Percentiles rank a stretch among this genome's conserved stretches.
Evolutionary conservation across 37 sponge, comb jelly and placozoan genomes (phyloP).

Genomic region (Eunapius fragilis): DNA sequence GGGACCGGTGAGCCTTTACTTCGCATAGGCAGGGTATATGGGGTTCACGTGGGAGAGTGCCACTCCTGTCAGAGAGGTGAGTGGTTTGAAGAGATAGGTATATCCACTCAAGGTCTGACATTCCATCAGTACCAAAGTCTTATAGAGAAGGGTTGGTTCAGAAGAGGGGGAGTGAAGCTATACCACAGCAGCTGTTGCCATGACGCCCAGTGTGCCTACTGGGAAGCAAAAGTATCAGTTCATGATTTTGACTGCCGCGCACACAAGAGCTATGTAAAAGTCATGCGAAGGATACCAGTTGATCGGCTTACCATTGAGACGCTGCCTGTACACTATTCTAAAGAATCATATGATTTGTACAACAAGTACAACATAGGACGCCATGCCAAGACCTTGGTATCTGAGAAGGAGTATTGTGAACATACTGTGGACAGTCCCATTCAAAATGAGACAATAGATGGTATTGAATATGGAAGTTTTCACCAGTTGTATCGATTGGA

Average conservation of each 20-base stretch:
- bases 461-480: conserved; percentile 75
- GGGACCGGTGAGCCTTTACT: conserved; percentile 47
- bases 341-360: conserved; percentile 84
- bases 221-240: conserved; percentile 81
- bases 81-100: conserved; percentile 69
- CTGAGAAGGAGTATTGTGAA: conserved; percentile 74
- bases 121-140: conserved; percentile 78
- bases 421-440: conserved; percentile 83
- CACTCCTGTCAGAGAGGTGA: conserved; percentile 77
- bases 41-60: conserved; percentile 69
- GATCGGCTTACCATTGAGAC: conserved; percentile 60
- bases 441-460: conserved; percentile 44
- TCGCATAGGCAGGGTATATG: conserved; percentile 65
- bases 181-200: conserved; percentile 74
- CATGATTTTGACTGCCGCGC: conserved; percentile 57
- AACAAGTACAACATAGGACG: conserved; percentile 71
- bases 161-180: conserved; percentile 92
- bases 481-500: too few relatives aligned
- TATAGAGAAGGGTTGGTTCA: conserved; percentile 85
- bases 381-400: conserved; percentile 76
- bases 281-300: conserved; percentile 65
- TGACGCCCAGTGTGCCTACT: conserved; percentile 65
- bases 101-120: conserved; percentile 65
- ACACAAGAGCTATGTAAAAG: conserved; percentile 72
- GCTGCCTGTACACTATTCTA: conserved; percentile 53